Percentiles rank a stretch among this genome's conserved stretches.
Evolutionary conservation across 2,797 vertebrate species (phyloP).

Genomic region (Spinibarbus caldwelli): DNA sequence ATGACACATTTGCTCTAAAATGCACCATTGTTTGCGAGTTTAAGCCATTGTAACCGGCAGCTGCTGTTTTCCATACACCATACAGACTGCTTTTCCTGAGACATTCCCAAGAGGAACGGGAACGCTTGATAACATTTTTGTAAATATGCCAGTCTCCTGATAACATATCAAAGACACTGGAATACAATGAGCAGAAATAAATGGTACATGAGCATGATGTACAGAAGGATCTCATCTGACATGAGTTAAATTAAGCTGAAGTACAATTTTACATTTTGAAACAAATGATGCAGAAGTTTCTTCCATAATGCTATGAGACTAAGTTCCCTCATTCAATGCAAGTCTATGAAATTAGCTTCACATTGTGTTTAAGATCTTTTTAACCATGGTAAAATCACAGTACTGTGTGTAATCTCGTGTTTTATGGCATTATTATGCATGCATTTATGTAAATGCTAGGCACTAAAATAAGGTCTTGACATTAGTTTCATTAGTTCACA

Average conservation of each 20-base stretch:
- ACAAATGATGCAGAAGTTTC: neutral
- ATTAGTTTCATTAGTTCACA: neutral
- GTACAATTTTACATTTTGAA: neutral
- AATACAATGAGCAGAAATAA: slow-evolving; percentile 26
- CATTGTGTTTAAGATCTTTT: no score
- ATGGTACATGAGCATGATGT: neutral
- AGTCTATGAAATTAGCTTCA: neutral
- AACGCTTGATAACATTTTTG: slow-evolving; percentile 37
- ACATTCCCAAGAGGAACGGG: slow-evolving; percentile 32
- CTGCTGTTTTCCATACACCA: slow-evolving; percentile 68
- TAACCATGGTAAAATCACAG: neutral
- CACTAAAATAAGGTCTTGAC: neutral
- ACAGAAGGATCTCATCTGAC: neutral
- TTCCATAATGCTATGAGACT: neutral
- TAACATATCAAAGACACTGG: slow-evolving; percentile 34
- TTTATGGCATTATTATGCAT: neutral
- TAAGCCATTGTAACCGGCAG: slow-evolving; percentile 68
- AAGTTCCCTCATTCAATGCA: neutral
- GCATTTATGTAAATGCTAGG: neutral
- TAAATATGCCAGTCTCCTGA: slow-evolving; percentile 25
- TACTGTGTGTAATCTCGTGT: neutral
- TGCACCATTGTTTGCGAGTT: slow-evolving; percentile 71
- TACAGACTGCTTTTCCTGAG: slow-evolving; percentile 62
- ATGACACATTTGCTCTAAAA: slow-evolving; percentile 71
- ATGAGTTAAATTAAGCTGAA: neutral